Evolutionary conservation across 2,113 vertebrate genomes (phyloP).

Genomic region (Bombycilla garrulus): DNA sequence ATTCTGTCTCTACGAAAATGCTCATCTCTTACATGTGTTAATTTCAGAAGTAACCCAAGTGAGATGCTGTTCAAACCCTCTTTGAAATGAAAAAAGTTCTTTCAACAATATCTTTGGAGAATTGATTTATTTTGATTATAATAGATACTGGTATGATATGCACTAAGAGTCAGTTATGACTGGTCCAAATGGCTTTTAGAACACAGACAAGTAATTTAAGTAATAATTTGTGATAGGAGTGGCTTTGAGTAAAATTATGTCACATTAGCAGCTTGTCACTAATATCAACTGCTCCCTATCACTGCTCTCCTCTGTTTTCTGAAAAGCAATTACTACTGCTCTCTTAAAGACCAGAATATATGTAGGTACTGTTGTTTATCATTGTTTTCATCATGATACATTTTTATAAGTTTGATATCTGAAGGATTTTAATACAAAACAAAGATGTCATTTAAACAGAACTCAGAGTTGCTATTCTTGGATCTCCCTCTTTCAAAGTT

Average conservation of each 20-base stretch:
- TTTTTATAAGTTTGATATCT: not conserved
- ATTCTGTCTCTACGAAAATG: conserved; percentile 3
- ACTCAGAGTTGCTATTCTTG: not conserved
- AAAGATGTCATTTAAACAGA: not conserved
- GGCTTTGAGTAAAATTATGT: conserved; percentile 3
- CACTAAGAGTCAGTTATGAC: not conserved
- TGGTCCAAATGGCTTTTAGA: not conserved
- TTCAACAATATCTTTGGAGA: not conserved
- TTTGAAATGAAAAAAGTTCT: conserved; percentile 13
- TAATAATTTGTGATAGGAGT: not conserved
- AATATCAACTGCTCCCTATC: not conserved
- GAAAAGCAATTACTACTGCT: not conserved
- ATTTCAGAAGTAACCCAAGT: not conserved
- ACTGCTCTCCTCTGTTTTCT: not conserved
- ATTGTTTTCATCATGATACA: not conserved
- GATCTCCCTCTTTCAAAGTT: not conserved
- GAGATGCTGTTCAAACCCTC: not conserved
- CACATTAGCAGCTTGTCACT: not conserved
- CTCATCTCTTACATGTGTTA: not conserved
- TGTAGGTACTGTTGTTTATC: not conserved
- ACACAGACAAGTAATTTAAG: not conserved
- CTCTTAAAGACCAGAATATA: not conserved
- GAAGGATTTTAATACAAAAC: not conserved
- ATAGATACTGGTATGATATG: not conserved
- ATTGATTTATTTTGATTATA: not conserved